Evolutionary conservation across 2,113 vertebrate genomes (phyloP), one percentile per base, ranked within the genome.

Genomic region (Grallaria varia): DNA sequence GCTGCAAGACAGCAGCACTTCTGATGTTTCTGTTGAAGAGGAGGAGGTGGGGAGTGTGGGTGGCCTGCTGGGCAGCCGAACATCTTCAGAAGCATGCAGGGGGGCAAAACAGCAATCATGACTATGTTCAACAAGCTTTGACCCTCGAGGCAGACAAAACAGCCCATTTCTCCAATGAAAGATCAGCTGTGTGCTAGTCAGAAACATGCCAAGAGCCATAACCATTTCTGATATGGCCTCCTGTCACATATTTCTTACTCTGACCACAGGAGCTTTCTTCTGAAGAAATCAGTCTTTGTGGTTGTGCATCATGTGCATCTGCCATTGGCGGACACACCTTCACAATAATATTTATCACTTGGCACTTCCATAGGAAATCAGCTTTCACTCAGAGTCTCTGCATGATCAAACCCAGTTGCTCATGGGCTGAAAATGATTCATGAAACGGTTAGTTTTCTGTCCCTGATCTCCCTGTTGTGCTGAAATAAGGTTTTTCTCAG

Each of bases 361-460:
- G 22, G 58, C 14, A 35, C 5, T 0, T 58, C 33, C 0, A 0
- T 15, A 60, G 47, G 39, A 55, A 47, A 84, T 49, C 39, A 42
- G 21, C 59, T 84, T 83, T 66, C 39, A 30, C 15, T 53, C 39
- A n/a, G 18, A 25, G 9, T 28, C 24, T 35, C 59, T 30, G 10
- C 27, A 39, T 30, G 27, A 62, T 7, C 53, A 69, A 71, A 69
- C 9, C 8, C 19, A 47, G 44, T 4, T 39, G 9, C 27, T 37
- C 2, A 6, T 4, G 8, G 37, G 21, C 31, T 62, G 56, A 62
- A 82, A 86, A 88, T 6, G 3, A 82, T 31, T n/a, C 0, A 24
- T 22, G 2, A 55, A 59, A 87, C 64, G 17, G 63, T 39, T n/a
- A 21, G 27, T 21, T 88, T 76, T 59, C 69, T 63, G 27, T 23